Evolutionary conservation across 1,140 invertebrate genomes (phyloP).

Genomic region (Drosophila carrolli): DNA sequence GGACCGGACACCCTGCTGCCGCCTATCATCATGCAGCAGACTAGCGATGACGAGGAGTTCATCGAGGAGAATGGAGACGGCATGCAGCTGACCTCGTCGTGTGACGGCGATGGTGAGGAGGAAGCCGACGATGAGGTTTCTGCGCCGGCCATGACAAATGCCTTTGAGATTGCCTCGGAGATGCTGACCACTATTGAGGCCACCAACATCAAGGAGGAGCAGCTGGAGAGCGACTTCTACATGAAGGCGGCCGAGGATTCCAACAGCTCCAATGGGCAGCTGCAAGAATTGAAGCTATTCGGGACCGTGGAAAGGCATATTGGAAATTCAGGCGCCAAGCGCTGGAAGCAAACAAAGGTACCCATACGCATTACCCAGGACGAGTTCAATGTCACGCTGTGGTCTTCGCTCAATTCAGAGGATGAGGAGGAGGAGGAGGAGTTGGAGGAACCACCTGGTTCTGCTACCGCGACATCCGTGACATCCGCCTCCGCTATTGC

Average conservation of each 20-base stretch:
- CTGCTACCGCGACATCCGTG: slow-evolving; percentile 1
- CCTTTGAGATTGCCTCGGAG: slow-evolving; percentile 67
- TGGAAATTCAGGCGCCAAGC: slow-evolving; percentile 44
- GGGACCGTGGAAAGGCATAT: slow-evolving; percentile 33
- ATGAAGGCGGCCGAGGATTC: slow-evolving; percentile 71
- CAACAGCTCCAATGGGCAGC: slow-evolving; percentile 55
- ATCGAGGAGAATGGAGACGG: slow-evolving; percentile 49
- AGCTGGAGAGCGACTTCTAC: slow-evolving; percentile 70
- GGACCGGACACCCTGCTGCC: slow-evolving; percentile 71
- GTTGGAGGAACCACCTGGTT: slow-evolving; percentile 36
- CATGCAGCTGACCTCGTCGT: slow-evolving; percentile 50
- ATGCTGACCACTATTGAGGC: slow-evolving; percentile 72
- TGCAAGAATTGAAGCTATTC: slow-evolving; percentile 73
- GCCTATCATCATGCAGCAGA: slow-evolving; percentile 75
- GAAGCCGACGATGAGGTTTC: slow-evolving; percentile 20
- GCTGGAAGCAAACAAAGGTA: slow-evolving; percentile 77
- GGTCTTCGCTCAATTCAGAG: slow-evolving; percentile 72
- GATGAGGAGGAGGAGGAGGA: slow-evolving; percentile 71
- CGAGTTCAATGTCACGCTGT: slow-evolving; percentile 73
- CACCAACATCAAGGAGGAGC: slow-evolving; percentile 70
- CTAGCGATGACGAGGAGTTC: slow-evolving; percentile 64
- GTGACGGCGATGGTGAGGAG: slow-evolving; percentile 54
- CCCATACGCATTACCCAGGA: slow-evolving; percentile 75
- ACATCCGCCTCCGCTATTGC: slow-evolving; percentile 3
- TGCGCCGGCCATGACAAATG: slow-evolving; percentile 50